phyloP scores from a whole-genome alignment of 2,113 vertebrate species.

The Sylvia atricapilla region DNA sequence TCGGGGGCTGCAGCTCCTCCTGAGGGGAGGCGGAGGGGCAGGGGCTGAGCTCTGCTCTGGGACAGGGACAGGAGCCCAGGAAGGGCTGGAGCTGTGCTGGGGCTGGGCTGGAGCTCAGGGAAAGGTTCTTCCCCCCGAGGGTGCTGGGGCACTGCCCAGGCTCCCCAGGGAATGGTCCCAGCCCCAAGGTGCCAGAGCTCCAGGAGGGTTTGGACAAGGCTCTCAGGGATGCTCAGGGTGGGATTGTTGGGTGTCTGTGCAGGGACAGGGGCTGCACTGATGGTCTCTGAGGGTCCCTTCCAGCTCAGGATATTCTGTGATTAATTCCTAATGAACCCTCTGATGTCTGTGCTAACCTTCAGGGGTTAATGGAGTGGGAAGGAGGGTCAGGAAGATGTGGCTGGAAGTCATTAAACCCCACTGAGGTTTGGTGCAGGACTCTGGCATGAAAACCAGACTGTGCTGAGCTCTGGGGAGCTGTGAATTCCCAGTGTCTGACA shows the following conservation, averaged over 20 bases:
- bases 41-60: not conserved
- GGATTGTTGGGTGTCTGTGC: not conserved
- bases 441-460: not conserved
- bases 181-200: not conserved
- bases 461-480: constrained; percentile 27
- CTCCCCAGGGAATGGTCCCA: not conserved
- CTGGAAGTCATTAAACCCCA: constrained; percentile 13
- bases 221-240: not conserved
- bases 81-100: not conserved
- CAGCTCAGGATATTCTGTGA: rapidly evolving
- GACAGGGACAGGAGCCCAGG: not conserved
- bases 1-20: no score
- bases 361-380: not conserved
- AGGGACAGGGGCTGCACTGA: rapidly evolving
- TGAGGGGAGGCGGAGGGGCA: not conserved
- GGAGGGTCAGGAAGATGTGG: not conserved
- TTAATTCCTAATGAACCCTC: not conserved
- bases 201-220: not conserved
- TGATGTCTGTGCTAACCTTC: not conserved
- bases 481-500: not conserved
- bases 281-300: not conserved
- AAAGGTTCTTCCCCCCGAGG: not conserved
- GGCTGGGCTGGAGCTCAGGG: not conserved
- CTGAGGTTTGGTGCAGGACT: not conserved
- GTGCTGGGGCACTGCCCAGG: not conserved